Evolutionary conservation across 2,888 invertebrate species (phyloP).

Genomic region (Xestia c-nigrum): DNA sequence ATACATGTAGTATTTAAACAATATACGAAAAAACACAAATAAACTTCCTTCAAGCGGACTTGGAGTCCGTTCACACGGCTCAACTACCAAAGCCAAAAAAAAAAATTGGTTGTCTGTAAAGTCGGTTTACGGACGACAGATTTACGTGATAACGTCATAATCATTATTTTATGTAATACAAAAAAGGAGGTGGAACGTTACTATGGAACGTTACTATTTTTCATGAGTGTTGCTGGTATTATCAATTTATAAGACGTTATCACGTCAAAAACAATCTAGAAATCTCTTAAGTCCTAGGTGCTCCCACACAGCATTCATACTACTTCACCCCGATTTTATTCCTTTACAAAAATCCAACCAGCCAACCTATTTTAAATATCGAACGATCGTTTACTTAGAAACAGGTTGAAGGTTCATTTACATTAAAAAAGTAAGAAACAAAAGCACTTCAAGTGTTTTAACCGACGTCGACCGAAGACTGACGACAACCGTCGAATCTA

Average conservation of each 20-base stretch:
- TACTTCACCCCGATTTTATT: not conserved
- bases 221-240: too few species aligned
- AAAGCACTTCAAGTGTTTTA: not conserved
- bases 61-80: not conserved
- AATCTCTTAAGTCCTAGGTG: not conserved
- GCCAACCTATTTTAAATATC: not conserved
- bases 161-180: too few species aligned
- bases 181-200: too few species aligned
- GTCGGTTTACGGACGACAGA: too few species aligned
- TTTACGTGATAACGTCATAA: too few species aligned
- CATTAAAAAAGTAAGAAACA: slow-evolving; percentile 4
- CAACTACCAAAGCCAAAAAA: not conserved
- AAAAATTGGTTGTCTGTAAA: too few species aligned
- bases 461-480: not conserved
- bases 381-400: not conserved
- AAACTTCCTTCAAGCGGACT: not conserved
- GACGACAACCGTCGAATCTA: not conserved
- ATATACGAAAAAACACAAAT: too few species aligned
- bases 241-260: too few species aligned
- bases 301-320: not conserved
- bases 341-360: not conserved
- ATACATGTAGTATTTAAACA: not conserved
- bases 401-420: slow-evolving; percentile 1
- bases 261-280: too few species aligned
- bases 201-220: too few species aligned